These are phyloP conservation scores for Pocillopora grandis DNA, from an alignment of 92 coral and sea anemone genomes.

Conservation along the genomic window DNA sequence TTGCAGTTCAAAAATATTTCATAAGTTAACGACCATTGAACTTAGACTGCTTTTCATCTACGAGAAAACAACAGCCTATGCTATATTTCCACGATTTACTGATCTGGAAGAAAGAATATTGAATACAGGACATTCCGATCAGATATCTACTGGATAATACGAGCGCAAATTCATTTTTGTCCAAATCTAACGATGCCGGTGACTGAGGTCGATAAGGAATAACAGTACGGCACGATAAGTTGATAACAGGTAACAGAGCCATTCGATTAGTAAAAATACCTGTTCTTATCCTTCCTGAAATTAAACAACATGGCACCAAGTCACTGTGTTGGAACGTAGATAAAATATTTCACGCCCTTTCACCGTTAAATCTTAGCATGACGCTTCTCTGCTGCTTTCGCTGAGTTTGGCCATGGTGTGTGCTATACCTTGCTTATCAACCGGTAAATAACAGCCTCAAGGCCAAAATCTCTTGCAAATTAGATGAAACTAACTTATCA, in stretches of 20 bases:
- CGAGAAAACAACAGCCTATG: too few species aligned
- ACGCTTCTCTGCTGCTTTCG: too few species aligned
- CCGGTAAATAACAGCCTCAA: conserved; percentile 1
- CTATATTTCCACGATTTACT: too few species aligned
- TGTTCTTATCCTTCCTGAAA: conserved; percentile 8
- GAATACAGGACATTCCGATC: too few species aligned
- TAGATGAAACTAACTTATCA: conserved; percentile 34
- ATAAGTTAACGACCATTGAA: too few species aligned
- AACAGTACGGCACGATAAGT: background rate
- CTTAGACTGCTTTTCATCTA: too few species aligned
- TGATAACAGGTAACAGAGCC: conserved; percentile 16
- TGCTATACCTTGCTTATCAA: conserved; percentile 16
- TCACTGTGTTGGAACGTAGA: background rate
- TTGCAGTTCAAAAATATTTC: too few species aligned
- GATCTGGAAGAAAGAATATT: too few species aligned
- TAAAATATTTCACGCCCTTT: too few species aligned
- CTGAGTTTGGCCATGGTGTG: background rate
- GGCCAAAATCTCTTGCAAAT: conserved; percentile 42
- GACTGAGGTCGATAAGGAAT: background rate
- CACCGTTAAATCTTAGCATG: too few species aligned
- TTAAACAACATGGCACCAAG: conserved; percentile 28
- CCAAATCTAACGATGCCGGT: background rate
- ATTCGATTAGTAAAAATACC: conserved; percentile 23
- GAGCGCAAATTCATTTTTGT: background rate
- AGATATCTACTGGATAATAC: background rate